Conservation (phyloP, 2,797 vertebrate species). For the Uromys caudimaculatus region DNA sequence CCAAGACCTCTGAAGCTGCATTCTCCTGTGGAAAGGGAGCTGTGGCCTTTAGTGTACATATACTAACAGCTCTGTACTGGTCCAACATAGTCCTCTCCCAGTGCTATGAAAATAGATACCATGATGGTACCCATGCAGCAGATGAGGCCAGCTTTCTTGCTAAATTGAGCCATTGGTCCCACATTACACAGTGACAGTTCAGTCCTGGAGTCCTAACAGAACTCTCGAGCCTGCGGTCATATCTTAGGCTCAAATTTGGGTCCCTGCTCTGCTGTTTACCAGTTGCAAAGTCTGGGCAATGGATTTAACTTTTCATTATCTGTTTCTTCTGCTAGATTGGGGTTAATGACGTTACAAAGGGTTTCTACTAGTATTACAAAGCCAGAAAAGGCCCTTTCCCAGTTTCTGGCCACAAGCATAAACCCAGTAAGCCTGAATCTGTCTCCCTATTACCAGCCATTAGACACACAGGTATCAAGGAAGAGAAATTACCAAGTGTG, state of each 20-base stretch:
- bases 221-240: not conserved
- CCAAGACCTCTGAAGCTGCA: not conserved
- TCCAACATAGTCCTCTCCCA: not conserved
- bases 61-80: not conserved
- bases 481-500: conserved; percentile 6
- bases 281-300: not conserved
- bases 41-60: rapidly evolving
- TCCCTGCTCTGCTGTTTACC: not conserved
- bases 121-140: rapidly evolving
- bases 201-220: not conserved
- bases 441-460: not conserved
- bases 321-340: not conserved
- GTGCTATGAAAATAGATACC: not conserved
- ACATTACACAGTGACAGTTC: rapidly evolving
- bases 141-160: not conserved
- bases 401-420: not conserved
- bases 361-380: not conserved
- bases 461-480: not conserved
- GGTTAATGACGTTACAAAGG: not conserved
- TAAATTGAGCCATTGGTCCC: not conserved
- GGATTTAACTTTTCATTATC: not conserved
- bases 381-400: not conserved
- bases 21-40: not conserved
- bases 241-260: not conserved
- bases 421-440: too few relatives aligned